Conservation (phyloP, 2,888 invertebrate genomes). For the Tubulanus polymorphus region DNA sequence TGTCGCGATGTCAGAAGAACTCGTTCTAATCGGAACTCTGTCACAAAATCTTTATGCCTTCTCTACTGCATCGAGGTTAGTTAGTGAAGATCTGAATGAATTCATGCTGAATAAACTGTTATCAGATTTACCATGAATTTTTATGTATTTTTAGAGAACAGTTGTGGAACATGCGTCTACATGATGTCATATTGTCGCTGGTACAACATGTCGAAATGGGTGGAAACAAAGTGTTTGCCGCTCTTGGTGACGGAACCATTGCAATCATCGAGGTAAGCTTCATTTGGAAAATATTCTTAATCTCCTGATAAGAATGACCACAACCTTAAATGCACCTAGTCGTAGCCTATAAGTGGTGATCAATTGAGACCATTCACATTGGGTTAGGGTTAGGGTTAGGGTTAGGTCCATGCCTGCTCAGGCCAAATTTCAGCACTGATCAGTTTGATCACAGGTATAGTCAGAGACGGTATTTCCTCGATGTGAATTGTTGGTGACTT, state of each 20-base stretch:
- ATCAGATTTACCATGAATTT: not conserved
- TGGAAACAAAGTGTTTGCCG: slow-evolving; percentile 52
- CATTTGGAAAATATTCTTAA: slow-evolving; percentile 1
- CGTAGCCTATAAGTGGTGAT: no score
- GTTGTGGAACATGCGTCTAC: slow-evolving; percentile 55
- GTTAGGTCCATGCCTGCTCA: no score
- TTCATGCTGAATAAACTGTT: not conserved
- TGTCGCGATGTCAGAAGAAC: slow-evolving; percentile 39
- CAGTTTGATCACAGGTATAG: no score
- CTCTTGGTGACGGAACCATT: slow-evolving; percentile 57
- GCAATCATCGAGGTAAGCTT: slow-evolving; percentile 55
- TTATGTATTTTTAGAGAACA: slow-evolving; percentile 30
- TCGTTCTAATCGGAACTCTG: slow-evolving; percentile 54
- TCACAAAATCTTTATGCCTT: slow-evolving; percentile 54
- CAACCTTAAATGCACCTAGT: no score
- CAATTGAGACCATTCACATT: no score
- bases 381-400: no score
- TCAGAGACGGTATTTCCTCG: no score
- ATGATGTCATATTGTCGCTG: slow-evolving; percentile 55
- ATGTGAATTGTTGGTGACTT: no score
- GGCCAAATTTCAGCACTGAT: no score
- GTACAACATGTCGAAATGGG: slow-evolving; percentile 45
- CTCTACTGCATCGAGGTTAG: slow-evolving; percentile 40
- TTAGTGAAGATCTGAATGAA: not conserved
- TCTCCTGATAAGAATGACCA: no score